phyloP scores from a whole-genome alignment of 2,888 invertebrate genomes.

The Phaedon cochleariae region DNA sequence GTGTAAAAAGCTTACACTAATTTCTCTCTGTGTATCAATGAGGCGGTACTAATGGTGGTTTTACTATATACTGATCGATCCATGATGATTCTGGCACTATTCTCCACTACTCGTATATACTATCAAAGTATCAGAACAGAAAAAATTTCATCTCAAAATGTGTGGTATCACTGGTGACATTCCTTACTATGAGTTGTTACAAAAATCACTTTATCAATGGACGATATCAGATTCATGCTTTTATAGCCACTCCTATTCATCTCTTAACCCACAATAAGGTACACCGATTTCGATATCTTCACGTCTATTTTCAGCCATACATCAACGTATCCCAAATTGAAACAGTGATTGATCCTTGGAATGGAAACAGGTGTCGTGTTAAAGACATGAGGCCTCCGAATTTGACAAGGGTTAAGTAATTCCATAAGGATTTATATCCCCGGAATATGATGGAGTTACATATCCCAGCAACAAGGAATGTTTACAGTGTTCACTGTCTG shows the following conservation, averaged over 20 bases:
- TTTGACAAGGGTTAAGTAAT: constrained; percentile 46
- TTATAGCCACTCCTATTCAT: constrained; percentile 1
- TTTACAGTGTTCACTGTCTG: not conserved
- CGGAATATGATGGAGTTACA: constrained; percentile 36
- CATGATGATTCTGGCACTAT: too few species aligned
- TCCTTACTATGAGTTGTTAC: too few species aligned
- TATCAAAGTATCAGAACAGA: too few species aligned
- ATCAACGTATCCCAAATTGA: constrained; percentile 28
- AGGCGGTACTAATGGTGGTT: too few species aligned
- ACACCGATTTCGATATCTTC: not conserved
- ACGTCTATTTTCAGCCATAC: constrained; percentile 27
- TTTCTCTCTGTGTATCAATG: too few species aligned
- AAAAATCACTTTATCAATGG: too few species aligned
- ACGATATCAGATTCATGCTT: not conserved
- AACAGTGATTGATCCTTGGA: constrained; percentile 36
- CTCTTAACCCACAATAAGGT: not conserved
- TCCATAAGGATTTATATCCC: constrained; percentile 39
- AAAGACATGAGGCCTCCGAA: constrained; percentile 28
- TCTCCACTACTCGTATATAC: too few species aligned
- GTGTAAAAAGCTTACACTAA: too few species aligned
- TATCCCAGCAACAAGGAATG: not conserved
- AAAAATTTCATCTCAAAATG: too few species aligned
- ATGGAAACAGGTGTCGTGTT: constrained; percentile 34
- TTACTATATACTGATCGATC: too few species aligned
- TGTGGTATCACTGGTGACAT: too few species aligned